phyloP scores from a whole-genome alignment of 2,888 invertebrate genomes.

The Caenorhabditis doughertyi region DNA sequence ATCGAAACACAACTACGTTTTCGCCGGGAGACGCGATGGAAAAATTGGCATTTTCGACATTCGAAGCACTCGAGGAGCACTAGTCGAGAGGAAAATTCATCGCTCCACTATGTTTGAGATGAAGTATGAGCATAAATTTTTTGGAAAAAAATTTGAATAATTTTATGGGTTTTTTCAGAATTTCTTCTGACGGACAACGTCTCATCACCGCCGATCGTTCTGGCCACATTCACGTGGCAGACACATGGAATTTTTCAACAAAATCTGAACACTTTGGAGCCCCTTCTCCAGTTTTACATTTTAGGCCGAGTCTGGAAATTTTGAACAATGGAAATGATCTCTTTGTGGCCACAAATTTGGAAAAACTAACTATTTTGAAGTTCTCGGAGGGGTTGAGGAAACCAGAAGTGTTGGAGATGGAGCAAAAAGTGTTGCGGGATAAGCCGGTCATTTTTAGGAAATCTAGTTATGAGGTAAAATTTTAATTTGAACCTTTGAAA shows the following conservation, averaged over 20 bases:
- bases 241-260: conserved; percentile 32
- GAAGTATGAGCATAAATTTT: not conserved
- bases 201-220: conserved; percentile 12
- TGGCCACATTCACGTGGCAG: conserved; percentile 27
- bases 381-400: not conserved
- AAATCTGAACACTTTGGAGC: not conserved
- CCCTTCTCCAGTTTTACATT: not conserved
- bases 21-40: conserved; percentile 30
- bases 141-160: too few species aligned
- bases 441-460: conserved; percentile 17
- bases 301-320: not conserved
- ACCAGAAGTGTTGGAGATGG: not conserved
- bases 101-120: conserved; percentile 4
- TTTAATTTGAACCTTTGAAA: too few species aligned
- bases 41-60: conserved; percentile 42
- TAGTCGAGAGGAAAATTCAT: conserved; percentile 23
- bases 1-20: conserved; percentile 42
- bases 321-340: not conserved
- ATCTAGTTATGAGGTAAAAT: conserved; percentile 33
- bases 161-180: too few species aligned
- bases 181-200: conserved; percentile 28
- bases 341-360: conserved; percentile 17
- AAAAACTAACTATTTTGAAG: not conserved
- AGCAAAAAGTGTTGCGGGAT: not conserved
- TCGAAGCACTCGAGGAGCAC: conserved; percentile 7